Percentiles rank a stretch among this genome's conserved stretches.
Conservation (phyloP, 2,113 vertebrate species). For the Odontophorus gujanensis region DNA sequence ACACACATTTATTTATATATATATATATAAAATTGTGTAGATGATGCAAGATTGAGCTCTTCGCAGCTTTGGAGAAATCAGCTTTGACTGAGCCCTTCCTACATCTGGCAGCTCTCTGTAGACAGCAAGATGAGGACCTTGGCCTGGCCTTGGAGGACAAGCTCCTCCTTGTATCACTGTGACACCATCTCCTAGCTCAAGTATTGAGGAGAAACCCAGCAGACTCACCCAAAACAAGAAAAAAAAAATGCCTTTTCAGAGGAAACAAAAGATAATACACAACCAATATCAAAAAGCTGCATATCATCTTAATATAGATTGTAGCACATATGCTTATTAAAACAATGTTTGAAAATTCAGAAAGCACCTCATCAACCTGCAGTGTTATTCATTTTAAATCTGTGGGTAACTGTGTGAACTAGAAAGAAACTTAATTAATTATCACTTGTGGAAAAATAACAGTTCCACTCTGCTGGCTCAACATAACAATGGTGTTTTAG, state of each 20-base stretch:
- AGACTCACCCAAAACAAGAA: neutral
- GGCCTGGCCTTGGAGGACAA: neutral
- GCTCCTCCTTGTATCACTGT: neutral
- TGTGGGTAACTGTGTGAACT: neutral
- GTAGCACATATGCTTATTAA: neutral
- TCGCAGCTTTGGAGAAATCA: neutral
- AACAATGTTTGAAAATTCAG: neutral
- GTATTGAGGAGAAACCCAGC: neutral
- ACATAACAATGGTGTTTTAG: neutral
- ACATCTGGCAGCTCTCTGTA: neutral
- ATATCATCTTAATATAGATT: accelerated
- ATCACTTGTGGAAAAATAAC: neutral
- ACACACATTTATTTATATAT: neutral
- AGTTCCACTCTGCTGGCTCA: neutral
- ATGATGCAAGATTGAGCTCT: neutral
- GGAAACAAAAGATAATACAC: neutral
- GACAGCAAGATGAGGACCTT: accelerated
- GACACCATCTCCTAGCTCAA: neutral
- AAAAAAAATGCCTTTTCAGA: neutral
- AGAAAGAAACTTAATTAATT: neutral
- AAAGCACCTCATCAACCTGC: neutral
- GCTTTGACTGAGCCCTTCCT: neutral
- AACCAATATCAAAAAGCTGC: neutral
- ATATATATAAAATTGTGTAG: neutral
- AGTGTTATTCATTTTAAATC: neutral